Evolutionary conservation across 2,113 vertebrate species (phyloP).

Genomic region (Chloropsis hardwickii): DNA sequence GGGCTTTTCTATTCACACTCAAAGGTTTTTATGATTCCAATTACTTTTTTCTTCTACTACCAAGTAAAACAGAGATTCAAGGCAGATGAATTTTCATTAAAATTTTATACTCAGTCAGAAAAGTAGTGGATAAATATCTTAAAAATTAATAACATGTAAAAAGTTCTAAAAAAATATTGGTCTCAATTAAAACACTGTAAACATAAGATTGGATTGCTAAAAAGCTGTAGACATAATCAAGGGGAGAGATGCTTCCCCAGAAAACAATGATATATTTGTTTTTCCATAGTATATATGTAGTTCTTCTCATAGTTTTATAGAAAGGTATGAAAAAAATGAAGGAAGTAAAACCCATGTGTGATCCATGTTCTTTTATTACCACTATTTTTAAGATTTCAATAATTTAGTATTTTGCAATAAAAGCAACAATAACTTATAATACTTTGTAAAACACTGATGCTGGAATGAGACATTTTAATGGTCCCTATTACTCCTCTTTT

Average conservation of each 20-base stretch:
- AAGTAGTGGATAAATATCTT: neutral
- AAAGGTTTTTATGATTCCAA: neutral
- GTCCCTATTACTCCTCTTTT: neutral
- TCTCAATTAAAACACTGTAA: neutral
- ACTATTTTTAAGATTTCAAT: neutral
- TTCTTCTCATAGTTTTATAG: neutral
- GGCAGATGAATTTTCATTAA: neutral
- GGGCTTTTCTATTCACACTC: neutral
- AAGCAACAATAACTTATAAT: neutral
- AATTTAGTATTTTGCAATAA: neutral
- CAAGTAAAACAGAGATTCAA: neutral
- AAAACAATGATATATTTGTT: neutral
- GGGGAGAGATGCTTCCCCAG: neutral
- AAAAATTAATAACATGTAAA: neutral
- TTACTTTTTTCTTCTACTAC: neutral
- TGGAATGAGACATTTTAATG: neutral
- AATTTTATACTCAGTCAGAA: neutral
- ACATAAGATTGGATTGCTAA: neutral
- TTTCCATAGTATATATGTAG: neutral
- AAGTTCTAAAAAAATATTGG: neutral
- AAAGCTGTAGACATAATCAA: neutral
- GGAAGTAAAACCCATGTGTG: neutral
- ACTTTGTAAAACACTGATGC: neutral
- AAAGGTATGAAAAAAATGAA: neutral
- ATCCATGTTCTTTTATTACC: neutral